Percentiles rank a stretch among this genome's conserved stretches.
phyloP scores from a whole-genome alignment of 2,888 invertebrate genomes.

The Vesta saturnalis region DNA sequence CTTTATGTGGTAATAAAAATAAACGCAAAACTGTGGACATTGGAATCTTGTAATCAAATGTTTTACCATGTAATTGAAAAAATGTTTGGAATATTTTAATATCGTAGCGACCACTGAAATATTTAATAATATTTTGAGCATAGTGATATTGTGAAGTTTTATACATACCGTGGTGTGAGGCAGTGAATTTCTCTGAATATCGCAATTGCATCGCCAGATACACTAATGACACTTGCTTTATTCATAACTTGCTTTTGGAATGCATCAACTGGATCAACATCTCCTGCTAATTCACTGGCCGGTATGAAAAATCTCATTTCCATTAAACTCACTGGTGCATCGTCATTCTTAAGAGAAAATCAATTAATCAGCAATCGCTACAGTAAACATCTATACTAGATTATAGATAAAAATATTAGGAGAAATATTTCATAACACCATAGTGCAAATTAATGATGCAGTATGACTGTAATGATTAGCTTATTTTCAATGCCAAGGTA shows the following conservation, averaged over 20 bases:
- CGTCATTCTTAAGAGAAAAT: constrained; percentile 96
- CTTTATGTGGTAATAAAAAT: constrained; percentile 96
- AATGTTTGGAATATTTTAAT: constrained; percentile 94
- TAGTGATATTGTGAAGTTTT: neutral
- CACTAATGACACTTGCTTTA: constrained; percentile 97
- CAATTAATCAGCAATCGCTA: no score
- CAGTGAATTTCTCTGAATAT: constrained; percentile 97
- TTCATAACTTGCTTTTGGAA: constrained; percentile 97
- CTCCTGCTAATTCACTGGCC: constrained; percentile 84
- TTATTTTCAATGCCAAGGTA: no score
- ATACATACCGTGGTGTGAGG: constrained; percentile 89
- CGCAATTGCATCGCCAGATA: constrained; percentile 97
- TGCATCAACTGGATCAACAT: constrained; percentile 94
- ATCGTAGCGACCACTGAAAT: constrained; percentile 92
- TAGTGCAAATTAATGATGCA: no score
- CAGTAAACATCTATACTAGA: no score
- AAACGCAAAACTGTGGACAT: constrained; percentile 95
- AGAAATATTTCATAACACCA: no score
- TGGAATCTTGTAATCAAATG: constrained; percentile 99
- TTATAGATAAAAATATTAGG: no score
- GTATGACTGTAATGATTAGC: no score
- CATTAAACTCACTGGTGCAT: constrained; percentile 95
- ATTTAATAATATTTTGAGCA: constrained; percentile 55
- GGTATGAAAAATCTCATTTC: constrained; percentile 99
- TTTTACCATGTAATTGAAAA: constrained; percentile 95